phyloP scores from a whole-genome alignment of 1,140 invertebrate species.

The Drosophila pallidifrons region DNA sequence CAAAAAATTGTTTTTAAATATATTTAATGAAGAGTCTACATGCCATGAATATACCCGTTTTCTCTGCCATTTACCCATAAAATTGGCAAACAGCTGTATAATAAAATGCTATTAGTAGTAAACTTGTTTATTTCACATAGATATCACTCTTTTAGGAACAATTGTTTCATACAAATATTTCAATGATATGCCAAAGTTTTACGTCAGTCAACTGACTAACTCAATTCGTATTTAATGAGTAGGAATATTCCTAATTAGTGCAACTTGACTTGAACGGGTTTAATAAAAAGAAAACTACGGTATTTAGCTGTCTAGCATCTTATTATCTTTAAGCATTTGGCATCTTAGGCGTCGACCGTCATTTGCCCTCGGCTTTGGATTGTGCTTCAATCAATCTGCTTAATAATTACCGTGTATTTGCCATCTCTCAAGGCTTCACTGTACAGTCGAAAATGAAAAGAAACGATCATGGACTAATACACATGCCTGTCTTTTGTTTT shows the following conservation, averaged over 20 bases:
- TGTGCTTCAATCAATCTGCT: slow-evolving; percentile 17
- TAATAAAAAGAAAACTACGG: background rate
- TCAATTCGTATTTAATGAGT: background rate
- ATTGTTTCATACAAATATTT: background rate
- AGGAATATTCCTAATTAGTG: background rate
- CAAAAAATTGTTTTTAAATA: background rate
- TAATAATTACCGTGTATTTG: slow-evolving; percentile 38
- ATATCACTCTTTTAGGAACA: background rate
- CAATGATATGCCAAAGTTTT: background rate
- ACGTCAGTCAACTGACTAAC: background rate
- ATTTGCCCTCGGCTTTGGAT: slow-evolving; percentile 62
- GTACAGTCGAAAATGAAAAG: slow-evolving; percentile 13
- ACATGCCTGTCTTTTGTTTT: background rate
- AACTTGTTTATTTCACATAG: background rate
- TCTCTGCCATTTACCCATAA: background rate
- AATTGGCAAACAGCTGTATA: background rate
- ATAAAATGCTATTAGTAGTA: background rate
- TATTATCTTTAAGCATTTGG: background rate
- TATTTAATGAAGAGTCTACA: background rate
- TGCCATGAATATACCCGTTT: background rate
- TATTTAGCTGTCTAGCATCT: slow-evolving; percentile 3
- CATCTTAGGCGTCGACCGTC: slow-evolving; percentile 50
- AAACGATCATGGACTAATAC: slow-evolving; percentile 6
- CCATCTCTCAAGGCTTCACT: slow-evolving; percentile 57
- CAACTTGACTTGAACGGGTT: background rate